phyloP scores from a whole-genome alignment of 2,113 vertebrate genomes.

The Apeltes quadracus region DNA sequence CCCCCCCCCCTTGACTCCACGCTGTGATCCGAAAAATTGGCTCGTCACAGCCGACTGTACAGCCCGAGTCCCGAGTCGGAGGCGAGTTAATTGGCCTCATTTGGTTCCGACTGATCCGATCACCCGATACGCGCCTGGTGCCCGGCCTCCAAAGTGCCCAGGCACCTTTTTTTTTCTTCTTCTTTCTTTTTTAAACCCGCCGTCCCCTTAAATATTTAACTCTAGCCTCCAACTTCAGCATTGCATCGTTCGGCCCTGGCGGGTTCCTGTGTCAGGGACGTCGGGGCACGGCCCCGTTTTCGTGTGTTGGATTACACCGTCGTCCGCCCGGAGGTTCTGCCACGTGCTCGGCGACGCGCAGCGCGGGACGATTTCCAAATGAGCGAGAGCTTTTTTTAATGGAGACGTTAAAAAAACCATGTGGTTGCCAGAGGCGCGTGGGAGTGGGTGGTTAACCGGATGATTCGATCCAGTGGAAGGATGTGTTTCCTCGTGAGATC shows the following conservation, averaged over 20 bases:
- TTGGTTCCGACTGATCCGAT: slow-evolving; percentile 56
- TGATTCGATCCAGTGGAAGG: slow-evolving; percentile 16
- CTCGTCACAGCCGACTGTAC: slow-evolving; percentile 50
- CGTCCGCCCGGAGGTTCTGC: slow-evolving; percentile 45
- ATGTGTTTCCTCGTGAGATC: slow-evolving; percentile 8
- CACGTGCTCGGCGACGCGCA: slow-evolving; percentile 40
- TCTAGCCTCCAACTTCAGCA: slow-evolving; percentile 42
- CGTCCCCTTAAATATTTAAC: slow-evolving; percentile 73
- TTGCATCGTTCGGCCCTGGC: slow-evolving; percentile 47
- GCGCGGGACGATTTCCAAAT: slow-evolving; percentile 33
- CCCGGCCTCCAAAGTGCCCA: slow-evolving; percentile 54
- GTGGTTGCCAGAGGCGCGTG: slow-evolving; percentile 13
- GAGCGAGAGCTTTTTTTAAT: slow-evolving; percentile 29
- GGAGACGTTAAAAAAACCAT: slow-evolving; percentile 46
- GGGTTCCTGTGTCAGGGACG: slow-evolving; percentile 63
- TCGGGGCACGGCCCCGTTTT: slow-evolving; percentile 21
- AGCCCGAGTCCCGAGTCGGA: slow-evolving; percentile 43
- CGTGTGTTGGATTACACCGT: slow-evolving; percentile 47
- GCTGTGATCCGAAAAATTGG: slow-evolving; percentile 44
- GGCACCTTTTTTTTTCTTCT: slow-evolving; percentile 56
- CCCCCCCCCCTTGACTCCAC: slow-evolving; percentile 12
- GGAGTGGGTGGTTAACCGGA: background rate
- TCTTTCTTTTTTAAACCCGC: too few species aligned
- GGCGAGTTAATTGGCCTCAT: slow-evolving; percentile 72
- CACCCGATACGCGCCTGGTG: slow-evolving; percentile 64